Evolutionary conservation across 2,113 vertebrate species (phyloP).

Genomic region (Ariopsis seemanni): DNA sequence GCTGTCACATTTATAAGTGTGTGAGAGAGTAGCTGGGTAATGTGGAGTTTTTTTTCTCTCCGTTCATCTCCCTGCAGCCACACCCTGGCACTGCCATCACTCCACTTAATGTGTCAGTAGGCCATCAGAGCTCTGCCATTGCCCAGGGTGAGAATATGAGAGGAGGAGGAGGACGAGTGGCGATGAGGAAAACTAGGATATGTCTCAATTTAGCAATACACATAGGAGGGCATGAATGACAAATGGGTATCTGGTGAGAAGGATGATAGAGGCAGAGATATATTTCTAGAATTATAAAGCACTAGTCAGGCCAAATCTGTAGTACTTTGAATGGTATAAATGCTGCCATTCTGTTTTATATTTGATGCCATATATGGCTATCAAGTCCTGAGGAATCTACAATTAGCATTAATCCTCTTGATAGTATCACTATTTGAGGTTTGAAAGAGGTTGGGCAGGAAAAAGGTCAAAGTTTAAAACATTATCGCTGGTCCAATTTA

Average conservation of each 20-base stretch:
- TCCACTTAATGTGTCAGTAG: conserved; percentile 56
- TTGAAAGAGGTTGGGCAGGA: conserved; percentile 39
- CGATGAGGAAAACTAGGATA: conserved; percentile 36
- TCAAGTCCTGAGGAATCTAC: conserved; percentile 1
- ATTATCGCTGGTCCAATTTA: conserved; percentile 50
- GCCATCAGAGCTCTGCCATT: conserved; percentile 50
- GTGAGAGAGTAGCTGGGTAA: conserved; percentile 29
- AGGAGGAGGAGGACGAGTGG: conserved; percentile 6
- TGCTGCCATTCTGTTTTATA: not conserved
- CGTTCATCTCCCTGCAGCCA: conserved; percentile 45
- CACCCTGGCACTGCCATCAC: conserved; percentile 53
- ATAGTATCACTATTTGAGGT: conserved; percentile 8
- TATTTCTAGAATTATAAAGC: conserved; percentile 13
- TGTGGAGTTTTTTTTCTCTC: conserved; percentile 24
- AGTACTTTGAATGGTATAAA: conserved; percentile 9
- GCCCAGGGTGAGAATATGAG: conserved; percentile 40
- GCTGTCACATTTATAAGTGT: conserved; percentile 37
- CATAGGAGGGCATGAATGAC: conserved; percentile 49
- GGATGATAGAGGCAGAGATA: conserved; percentile 22
- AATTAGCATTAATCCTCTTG: conserved; percentile 26
- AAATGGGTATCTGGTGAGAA: conserved; percentile 41
- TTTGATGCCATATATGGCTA: not conserved
- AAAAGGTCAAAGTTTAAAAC: conserved; percentile 49
- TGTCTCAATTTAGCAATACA: conserved; percentile 50
- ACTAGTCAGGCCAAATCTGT: not conserved